These are phyloP conservation scores for Notolabrus celidotus DNA, from an alignment of 2,797 vertebrate species.

Conservation along the genomic window DNA sequence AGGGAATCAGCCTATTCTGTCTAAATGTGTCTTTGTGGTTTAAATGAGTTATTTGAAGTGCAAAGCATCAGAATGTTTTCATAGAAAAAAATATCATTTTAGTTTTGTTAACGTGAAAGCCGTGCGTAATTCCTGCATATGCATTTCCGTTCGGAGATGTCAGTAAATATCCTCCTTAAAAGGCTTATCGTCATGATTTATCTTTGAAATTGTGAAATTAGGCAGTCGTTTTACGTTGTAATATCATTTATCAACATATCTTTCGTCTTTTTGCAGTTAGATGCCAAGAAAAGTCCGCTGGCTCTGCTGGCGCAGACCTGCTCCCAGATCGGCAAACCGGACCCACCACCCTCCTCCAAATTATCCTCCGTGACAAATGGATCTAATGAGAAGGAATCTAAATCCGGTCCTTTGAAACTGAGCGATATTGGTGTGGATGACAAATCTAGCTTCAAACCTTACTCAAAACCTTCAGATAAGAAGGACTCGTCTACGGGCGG, in stretches of 20 bases:
- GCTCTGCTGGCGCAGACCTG: constrained; percentile 98
- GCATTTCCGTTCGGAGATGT: constrained; percentile 17
- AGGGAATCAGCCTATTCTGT: too few relatives aligned
- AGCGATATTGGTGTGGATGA: constrained; percentile 99
- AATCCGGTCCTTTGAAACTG: constrained; percentile 94
- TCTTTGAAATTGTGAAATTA: background rate
- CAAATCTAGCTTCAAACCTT: constrained; percentile 99
- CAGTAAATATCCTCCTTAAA: background rate
- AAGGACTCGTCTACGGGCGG: constrained; percentile 91
- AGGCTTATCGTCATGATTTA: accelerated
- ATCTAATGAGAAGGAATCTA: constrained; percentile 95
- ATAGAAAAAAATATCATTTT: background rate
- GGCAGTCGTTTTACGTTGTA: background rate
- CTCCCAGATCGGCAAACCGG: constrained; percentile 98
- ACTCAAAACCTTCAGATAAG: constrained; percentile 96
- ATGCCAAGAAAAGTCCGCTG: constrained; percentile 99
- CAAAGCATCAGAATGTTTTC: background rate
- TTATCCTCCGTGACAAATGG: constrained; percentile 92
- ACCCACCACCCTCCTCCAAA: constrained; percentile 97
- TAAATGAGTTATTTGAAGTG: background rate
- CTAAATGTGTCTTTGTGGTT: background rate
- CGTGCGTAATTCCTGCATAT: constrained; percentile 50
- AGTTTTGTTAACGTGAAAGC: constrained; percentile 26
- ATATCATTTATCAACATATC: constrained; percentile 37
- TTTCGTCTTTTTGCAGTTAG: constrained; percentile 86